Percentiles rank a stretch among this genome's conserved stretches.
Evolutionary conservation across 1,140 invertebrate genomes (phyloP).

Genomic region (Brachionus sp.): DNA sequence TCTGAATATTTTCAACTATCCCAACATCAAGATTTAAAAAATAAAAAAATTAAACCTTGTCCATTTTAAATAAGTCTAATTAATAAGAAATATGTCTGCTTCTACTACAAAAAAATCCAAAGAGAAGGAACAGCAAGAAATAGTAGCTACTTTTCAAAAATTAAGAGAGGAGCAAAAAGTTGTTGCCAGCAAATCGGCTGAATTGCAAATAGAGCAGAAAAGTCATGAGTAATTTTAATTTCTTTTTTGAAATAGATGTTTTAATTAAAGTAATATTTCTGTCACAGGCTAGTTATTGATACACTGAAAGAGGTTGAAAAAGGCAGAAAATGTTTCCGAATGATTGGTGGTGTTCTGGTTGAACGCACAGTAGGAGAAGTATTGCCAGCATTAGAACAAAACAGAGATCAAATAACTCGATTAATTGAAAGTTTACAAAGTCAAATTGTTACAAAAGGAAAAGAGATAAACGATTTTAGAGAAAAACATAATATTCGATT

Average conservation of each 20-base stretch:
- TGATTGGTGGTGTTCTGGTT: conserved; percentile 87
- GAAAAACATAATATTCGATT: conserved; percentile 76
- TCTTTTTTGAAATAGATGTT: neutral
- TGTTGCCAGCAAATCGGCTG: conserved; percentile 77
- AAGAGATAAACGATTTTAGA: conserved; percentile 87
- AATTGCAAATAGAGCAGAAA: conserved; percentile 85
- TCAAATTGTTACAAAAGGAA: conserved; percentile 77
- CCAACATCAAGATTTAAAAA: neutral
- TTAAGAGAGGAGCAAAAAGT: conserved; percentile 79
- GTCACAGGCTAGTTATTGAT: conserved; percentile 80
- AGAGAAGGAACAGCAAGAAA: conserved; percentile 66
- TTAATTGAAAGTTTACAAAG: conserved; percentile 73
- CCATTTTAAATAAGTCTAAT: conserved; percentile 45
- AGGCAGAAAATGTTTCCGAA: conserved; percentile 82
- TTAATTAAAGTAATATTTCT: neutral
- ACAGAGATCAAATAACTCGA: conserved; percentile 75
- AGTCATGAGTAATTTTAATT: conserved; percentile 76
- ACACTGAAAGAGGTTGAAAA: conserved; percentile 80
- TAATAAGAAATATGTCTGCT: conserved; percentile 44
- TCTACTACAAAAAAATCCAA: conserved; percentile 20
- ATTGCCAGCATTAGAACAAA: conserved; percentile 74
- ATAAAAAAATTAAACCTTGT: neutral
- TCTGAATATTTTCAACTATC: conserved; percentile 13
- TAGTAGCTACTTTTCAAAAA: conserved; percentile 77
- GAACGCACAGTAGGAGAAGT: conserved; percentile 87